These are phyloP conservation scores for Pygocentrus nattereri DNA, from an alignment of 2,797 vertebrate species.

Conservation along the genomic window DNA sequence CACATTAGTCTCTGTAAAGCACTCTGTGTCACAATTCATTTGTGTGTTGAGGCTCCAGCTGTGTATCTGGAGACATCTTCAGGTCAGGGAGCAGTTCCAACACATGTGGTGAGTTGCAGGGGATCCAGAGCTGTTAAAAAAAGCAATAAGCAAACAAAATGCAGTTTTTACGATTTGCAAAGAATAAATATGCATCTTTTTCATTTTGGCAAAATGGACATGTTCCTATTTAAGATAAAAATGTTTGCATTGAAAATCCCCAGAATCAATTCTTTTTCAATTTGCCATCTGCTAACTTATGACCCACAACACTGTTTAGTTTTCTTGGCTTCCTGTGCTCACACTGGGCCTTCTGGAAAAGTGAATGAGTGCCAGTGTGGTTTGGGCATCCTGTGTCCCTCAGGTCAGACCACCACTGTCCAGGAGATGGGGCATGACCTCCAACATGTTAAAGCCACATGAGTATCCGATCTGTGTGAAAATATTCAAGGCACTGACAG, in stretches of 20 bases:
- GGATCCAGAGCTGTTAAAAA: neutral
- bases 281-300: constrained; percentile 50
- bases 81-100: neutral
- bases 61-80: neutral
- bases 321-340: constrained; percentile 44
- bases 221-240: neutral
- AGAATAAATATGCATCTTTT: neutral
- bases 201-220: neutral
- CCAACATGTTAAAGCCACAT: constrained; percentile 40
- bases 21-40: neutral
- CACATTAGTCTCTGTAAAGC: neutral
- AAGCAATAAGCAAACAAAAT: neutral
- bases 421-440: constrained; percentile 51
- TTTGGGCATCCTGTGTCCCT: constrained; percentile 45
- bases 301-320: constrained; percentile 53
- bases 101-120: neutral
- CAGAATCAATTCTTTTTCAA: constrained; percentile 43
- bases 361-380: constrained; percentile 50
- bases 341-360: constrained; percentile 39
- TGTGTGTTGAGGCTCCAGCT: neutral
- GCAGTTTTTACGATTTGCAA: neutral
- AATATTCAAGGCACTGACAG: neutral
- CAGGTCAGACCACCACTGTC: constrained; percentile 51
- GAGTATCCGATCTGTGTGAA: constrained; percentile 48
- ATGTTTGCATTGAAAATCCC: neutral